A percentile compares a stretch with the other conserved stretches of the same genome.
phyloP scores from a whole-genome alignment of 2,113 vertebrate genomes.

The Elanoides forficatus region DNA sequence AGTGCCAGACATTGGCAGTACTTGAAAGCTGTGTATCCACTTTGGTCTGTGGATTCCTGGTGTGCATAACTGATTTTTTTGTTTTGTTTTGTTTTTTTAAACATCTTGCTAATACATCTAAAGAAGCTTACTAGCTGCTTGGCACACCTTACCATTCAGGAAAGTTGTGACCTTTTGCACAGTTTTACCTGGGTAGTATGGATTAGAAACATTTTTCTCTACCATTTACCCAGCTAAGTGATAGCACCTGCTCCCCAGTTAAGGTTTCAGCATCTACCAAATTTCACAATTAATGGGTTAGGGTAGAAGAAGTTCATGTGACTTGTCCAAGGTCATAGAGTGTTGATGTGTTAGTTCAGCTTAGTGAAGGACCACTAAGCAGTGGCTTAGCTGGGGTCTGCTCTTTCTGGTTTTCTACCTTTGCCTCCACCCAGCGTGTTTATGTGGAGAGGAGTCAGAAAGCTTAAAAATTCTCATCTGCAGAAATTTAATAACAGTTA shows the following conservation, averaged over 20 bases:
- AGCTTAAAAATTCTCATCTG: not conserved
- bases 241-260: not conserved
- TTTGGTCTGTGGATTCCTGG: not conserved
- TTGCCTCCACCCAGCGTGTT: not conserved
- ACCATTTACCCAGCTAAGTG: not conserved
- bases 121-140: not conserved
- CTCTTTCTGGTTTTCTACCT: not conserved
- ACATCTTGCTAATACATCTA: not conserved
- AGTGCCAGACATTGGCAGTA: not conserved
- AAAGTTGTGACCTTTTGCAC: not conserved
- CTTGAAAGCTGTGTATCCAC: not conserved
- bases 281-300: not conserved
- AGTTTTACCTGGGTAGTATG: not conserved
- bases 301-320: not conserved
- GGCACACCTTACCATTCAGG: not conserved
- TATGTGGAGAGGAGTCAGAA: not conserved
- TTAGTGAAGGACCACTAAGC: not conserved
- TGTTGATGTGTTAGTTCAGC: not conserved
- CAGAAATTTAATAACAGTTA: not conserved
- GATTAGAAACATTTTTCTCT: not conserved
- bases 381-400: not conserved
- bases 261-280: not conserved
- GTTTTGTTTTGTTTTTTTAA: not conserved
- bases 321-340: not conserved
- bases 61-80: not conserved